Percentiles rank a stretch among this genome's conserved stretches.
phyloP scores from a whole-genome alignment of 1,140 invertebrate genomes.

The Aphaenogaster ashmeadi region DNA sequence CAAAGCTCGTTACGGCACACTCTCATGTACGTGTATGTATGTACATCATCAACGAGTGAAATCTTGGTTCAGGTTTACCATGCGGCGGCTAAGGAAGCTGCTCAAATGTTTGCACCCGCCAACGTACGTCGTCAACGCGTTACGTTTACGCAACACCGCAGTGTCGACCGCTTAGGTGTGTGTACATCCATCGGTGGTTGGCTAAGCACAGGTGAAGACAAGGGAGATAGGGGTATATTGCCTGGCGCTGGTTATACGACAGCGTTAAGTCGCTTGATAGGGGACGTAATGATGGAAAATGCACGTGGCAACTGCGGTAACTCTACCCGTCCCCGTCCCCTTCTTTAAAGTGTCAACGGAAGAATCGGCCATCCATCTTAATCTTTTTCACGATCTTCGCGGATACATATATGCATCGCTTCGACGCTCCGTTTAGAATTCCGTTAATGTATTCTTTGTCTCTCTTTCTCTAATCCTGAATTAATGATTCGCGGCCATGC shows the following conservation, averaged over 20 bases:
- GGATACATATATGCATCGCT: not conserved
- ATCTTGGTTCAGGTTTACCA: constrained; percentile 55
- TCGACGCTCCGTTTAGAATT: constrained; percentile 19
- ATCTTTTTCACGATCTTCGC: constrained; percentile 36
- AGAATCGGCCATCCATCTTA: constrained; percentile 53
- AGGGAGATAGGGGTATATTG: constrained; percentile 57
- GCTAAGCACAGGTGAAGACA: constrained; percentile 66
- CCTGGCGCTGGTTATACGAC: constrained; percentile 42
- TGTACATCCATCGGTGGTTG: constrained; percentile 63
- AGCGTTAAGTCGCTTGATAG: constrained; percentile 45
- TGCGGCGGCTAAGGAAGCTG: constrained; percentile 65
- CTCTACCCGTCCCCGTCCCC: not conserved
- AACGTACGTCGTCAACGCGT: constrained; percentile 51
- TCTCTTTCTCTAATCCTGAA: constrained; percentile 6
- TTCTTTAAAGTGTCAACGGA: constrained; percentile 66
- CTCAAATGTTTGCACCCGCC: constrained; percentile 73
- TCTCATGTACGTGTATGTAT: constrained; percentile 28
- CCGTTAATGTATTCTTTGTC: not conserved
- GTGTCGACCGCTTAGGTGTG: constrained; percentile 61
- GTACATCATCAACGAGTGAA: constrained; percentile 46
- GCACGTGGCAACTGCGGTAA: constrained; percentile 25
- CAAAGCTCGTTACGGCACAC: constrained; percentile 56
- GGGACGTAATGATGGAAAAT: constrained; percentile 65
- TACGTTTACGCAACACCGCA: constrained; percentile 67
- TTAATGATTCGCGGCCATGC: not conserved